Base-by-base conservation (phyloP, 2,888 invertebrate species). In the Drosophila yooni region DNA sequence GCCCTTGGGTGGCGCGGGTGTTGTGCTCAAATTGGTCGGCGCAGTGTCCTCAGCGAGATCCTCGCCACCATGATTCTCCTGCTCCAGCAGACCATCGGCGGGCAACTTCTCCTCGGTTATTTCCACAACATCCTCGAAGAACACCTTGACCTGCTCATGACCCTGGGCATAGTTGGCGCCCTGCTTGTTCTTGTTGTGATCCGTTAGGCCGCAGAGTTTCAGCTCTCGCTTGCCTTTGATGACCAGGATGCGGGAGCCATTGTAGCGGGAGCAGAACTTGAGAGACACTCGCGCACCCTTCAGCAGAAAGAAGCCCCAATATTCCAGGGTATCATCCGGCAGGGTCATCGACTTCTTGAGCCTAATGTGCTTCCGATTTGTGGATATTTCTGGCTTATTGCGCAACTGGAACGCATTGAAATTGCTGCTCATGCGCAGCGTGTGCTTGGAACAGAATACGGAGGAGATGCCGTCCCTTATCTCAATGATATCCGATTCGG, bases 221-320 rank as follows among this genome's bases (percentile, higher is more conserved):
- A 97, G 93, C 91, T 96, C 95, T 84, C 95, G 95, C 56, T 96
- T 96, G 11, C 97, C 97, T 93, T 96, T 95, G 0, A 97, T 97
- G 2, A 97, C 96, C 83, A 97, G 94, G 88, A 97, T 95, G 69
- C 96, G 95, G 0, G 97, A 96, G 21, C 97, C 97, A 82, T 96
- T 95, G 91, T 95, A 96, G 90, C 96, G 95, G 15, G 97, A 97
- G 91, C 97, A 97, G 52, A 96, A 96, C 89, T 96, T 96, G 31
- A 97, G 93, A 77, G 95, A 95, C 3, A 97, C 97, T 15, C 95
- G 95, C 2, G 97, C 97, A 31, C 97, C 97, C 92, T 95, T 95
- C 57, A 97, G 94, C 54, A 97, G 94, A 93, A 96, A 97, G 93
- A 97, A 97, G 3, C 97, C 97, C 97, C 97, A 97, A 92, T 97